A percentile compares a stretch with the other conserved stretches of the same genome.
phyloP scores from a whole-genome alignment of 1,140 invertebrate genomes.

The Pseudoatta argentina region DNA sequence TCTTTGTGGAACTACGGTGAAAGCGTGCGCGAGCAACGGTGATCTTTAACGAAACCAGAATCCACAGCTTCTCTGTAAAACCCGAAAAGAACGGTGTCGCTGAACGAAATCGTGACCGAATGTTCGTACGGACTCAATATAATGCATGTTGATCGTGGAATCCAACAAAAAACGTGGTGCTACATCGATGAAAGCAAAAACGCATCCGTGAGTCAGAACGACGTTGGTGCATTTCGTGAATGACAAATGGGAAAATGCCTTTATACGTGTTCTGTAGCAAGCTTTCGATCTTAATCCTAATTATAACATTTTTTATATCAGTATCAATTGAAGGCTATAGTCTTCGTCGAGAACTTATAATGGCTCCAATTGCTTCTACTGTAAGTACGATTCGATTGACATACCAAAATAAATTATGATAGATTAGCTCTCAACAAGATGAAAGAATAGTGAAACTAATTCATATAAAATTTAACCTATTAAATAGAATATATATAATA shows the following conservation, averaged over 20 bases:
- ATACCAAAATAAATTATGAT: not conserved
- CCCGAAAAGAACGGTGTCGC: slow-evolving; percentile 8
- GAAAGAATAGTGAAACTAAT: not conserved
- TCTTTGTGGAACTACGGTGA: slow-evolving; percentile 80
- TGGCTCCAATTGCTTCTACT: not conserved
- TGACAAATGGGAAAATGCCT: slow-evolving; percentile 56
- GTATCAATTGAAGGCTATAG: slow-evolving; percentile 1
- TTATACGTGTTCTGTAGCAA: not conserved
- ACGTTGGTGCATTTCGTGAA: not conserved
- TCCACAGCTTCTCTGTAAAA: slow-evolving; percentile 66
- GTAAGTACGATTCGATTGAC: slow-evolving; percentile 55
- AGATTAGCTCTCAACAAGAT: not conserved
- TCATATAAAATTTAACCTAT: not conserved
- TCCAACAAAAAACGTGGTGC: slow-evolving; percentile 31
- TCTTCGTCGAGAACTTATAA: not conserved
- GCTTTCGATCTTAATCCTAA: not conserved
- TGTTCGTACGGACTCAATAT: slow-evolving; percentile 38
- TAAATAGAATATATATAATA: not conserved
- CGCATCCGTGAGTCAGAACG: slow-evolving; percentile 6
- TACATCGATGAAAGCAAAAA: slow-evolving; percentile 25
- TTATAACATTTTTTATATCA: slow-evolving; percentile 2
- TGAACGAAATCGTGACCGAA: slow-evolving; percentile 25
- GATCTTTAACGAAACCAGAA: slow-evolving; percentile 52
- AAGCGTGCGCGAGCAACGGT: slow-evolving; percentile 77
- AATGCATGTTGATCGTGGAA: slow-evolving; percentile 51